Evolutionary conservation across 2,888 invertebrate genomes (phyloP).

Genomic region (Halictus ligatus): DNA sequence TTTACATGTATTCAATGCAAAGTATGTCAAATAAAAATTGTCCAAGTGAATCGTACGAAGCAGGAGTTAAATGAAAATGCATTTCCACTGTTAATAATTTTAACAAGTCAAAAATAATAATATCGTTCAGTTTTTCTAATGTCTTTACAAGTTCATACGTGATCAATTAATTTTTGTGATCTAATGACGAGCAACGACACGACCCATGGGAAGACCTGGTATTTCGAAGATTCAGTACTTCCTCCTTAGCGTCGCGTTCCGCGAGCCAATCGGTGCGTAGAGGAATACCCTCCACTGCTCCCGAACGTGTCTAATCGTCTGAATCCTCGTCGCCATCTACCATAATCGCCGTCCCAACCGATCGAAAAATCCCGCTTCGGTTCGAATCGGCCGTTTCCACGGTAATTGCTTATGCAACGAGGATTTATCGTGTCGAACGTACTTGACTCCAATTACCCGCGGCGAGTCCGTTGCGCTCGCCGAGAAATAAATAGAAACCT

Average conservation of each 20-base stretch:
- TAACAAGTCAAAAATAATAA: not conserved
- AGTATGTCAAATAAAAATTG: too few species aligned
- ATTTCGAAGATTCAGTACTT: not conserved
- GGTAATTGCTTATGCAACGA: conserved; percentile 64
- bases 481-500: conserved; percentile 59
- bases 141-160: not conserved
- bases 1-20: too few species aligned
- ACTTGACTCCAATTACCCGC: conserved; percentile 67
- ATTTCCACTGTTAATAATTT: too few species aligned
- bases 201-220: too few species aligned
- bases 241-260: not conserved
- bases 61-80: too few species aligned
- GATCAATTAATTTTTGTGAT: not conserved
- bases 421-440: conserved; percentile 66
- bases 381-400: conserved; percentile 36
- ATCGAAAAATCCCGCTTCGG: conserved; percentile 46
- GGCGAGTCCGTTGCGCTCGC: conserved; percentile 43
- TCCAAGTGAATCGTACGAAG: too few species aligned
- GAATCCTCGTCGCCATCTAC: not conserved
- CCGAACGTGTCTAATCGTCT: not conserved
- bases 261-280: not conserved
- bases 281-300: not conserved
- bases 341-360: conserved; percentile 10
- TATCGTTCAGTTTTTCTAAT: not conserved
- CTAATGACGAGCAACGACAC: not conserved